Evolutionary conservation across 1,140 invertebrate species (phyloP).

Genomic region (Brachionus calyciflorus): DNA sequence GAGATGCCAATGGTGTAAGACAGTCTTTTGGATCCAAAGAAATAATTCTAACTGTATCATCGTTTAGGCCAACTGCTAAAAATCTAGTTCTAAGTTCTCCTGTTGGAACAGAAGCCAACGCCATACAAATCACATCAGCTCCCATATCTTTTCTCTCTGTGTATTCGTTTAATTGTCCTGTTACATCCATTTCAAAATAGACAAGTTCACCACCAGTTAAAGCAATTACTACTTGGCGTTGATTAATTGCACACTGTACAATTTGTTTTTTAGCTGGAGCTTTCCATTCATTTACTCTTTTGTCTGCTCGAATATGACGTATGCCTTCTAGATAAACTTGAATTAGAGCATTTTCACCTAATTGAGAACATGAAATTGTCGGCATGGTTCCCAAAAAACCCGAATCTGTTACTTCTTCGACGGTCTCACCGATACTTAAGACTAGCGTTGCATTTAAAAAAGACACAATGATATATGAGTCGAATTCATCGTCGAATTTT

Average conservation of each 20-base stretch:
- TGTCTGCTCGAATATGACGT: conserved; percentile 92
- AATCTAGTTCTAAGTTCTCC: conserved; percentile 94
- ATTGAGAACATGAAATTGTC: conserved; percentile 88
- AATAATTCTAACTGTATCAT: conserved; percentile 95
- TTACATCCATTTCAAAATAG: conserved; percentile 99
- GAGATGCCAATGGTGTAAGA: conserved; percentile 86
- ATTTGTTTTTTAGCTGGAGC: conserved; percentile 94
- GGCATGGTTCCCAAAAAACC: conserved; percentile 97
- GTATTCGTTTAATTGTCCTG: conserved; percentile 95
- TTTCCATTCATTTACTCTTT: conserved; percentile 98
- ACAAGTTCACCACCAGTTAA: conserved; percentile 94
- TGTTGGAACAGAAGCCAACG: conserved; percentile 84
- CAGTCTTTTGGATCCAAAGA: conserved; percentile 93
- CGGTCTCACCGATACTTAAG: conserved; percentile 97
- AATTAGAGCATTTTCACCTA: conserved; percentile 94
- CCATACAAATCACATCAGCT: conserved; percentile 96
- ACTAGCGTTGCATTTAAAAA: conserved; percentile 99
- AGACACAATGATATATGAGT: conserved; percentile 99
- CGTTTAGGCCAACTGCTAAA: conserved; percentile 89
- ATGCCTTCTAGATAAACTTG: conserved; percentile 99
- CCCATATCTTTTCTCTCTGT: conserved; percentile 94
- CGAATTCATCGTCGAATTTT: conserved; percentile 82
- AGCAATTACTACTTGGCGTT: conserved; percentile 95
- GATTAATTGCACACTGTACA: conserved; percentile 95
- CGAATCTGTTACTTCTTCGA: conserved; percentile 99